Percentiles rank a stretch among this genome's conserved stretches.
phyloP scores from a whole-genome alignment of 2,113 vertebrate genomes.

The Tachycineta bicolor region DNA sequence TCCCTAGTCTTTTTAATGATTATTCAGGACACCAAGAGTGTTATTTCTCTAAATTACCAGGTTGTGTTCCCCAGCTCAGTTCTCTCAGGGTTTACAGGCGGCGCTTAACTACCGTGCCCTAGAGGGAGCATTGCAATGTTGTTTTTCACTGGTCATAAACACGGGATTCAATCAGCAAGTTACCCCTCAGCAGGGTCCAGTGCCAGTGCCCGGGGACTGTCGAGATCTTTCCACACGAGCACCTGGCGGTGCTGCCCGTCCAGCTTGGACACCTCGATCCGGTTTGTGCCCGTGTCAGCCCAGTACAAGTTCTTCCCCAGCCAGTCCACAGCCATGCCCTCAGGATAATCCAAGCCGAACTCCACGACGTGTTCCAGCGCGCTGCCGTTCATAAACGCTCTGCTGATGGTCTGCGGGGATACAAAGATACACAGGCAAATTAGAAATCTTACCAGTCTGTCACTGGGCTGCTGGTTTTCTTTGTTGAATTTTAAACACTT shows the following conservation, averaged over 20 bases:
- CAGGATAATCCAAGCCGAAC: conserved; percentile 95
- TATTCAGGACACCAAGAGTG: conserved; percentile 22
- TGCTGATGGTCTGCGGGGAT: conserved; percentile 90
- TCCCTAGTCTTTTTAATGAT: not conserved
- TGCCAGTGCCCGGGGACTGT: conserved; percentile 91
- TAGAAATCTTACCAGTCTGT: conserved; percentile 17
- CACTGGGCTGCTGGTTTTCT: not conserved
- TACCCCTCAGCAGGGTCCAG: conserved; percentile 94
- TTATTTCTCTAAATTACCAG: conserved; percentile 16
- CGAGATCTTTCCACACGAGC: conserved; percentile 95
- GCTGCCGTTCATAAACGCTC: conserved; percentile 97
- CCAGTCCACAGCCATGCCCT: conserved; percentile 99
- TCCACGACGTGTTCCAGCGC: conserved; percentile 93
- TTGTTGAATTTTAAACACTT: conserved; percentile 53
- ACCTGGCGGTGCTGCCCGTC: conserved; percentile 95
- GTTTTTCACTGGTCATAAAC: not conserved
- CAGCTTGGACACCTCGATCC: conserved; percentile 94
- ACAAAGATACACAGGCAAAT: conserved; percentile 33
- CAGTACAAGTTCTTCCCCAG: conserved; percentile 97
- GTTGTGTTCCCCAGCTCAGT: conserved; percentile 10
- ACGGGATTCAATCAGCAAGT: conserved; percentile 27
- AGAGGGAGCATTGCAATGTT: not conserved
- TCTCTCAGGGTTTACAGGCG: conserved; percentile 8
- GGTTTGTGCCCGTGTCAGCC: conserved; percentile 95
- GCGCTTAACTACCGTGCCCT: not conserved